These are phyloP conservation scores for Chinchilla lanigera DNA, from an alignment of 2,113 vertebrate species.

Conservation along the genomic window DNA sequence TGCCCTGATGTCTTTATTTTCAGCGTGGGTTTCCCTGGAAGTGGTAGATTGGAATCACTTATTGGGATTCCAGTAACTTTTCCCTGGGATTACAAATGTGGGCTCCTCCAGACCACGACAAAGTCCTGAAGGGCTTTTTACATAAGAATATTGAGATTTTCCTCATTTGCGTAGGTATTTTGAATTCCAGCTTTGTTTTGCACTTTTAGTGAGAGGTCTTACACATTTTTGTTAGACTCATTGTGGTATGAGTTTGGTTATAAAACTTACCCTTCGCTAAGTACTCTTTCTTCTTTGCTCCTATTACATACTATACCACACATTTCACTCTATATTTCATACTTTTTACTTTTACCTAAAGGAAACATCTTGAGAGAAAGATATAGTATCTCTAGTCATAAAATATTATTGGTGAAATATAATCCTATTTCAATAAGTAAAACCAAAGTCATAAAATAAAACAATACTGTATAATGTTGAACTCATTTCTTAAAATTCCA, in stretches of 20 bases:
- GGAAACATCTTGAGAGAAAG: constrained; percentile 7
- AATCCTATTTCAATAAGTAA: neutral
- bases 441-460: neutral
- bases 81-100: too few relatives aligned
- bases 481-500: neutral
- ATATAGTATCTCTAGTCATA: neutral
- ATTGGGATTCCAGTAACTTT: too few relatives aligned
- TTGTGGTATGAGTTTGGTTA: neutral
- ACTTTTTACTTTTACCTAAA: neutral
- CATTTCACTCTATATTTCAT: neutral
- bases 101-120: too few relatives aligned
- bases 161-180: neutral
- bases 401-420: neutral
- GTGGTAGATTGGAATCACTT: too few relatives aligned
- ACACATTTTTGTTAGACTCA: neutral
- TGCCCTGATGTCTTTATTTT: too few relatives aligned
- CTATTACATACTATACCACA: neutral
- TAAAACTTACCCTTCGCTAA: neutral
- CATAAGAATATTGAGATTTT: neutral
- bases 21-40: too few relatives aligned
- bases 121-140: too few relatives aligned
- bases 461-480: neutral
- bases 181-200: neutral
- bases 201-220: neutral
- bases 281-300: neutral